Evolutionary conservation across 2,888 invertebrate genomes (phyloP).

Genomic region (Oasisia sp.): DNA sequence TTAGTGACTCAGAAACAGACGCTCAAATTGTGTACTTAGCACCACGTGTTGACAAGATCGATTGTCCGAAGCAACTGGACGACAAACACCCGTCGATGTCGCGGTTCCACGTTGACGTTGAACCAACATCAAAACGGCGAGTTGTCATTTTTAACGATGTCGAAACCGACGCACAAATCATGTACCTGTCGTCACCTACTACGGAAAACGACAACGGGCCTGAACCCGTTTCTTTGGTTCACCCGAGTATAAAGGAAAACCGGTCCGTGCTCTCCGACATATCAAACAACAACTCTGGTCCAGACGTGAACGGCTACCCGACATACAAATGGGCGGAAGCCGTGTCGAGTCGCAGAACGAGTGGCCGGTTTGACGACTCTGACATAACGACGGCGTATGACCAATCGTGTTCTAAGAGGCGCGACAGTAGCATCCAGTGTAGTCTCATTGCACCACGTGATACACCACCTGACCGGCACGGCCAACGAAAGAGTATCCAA

Average conservation of each 20-base stretch:
- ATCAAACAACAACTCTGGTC: background rate
- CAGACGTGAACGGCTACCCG: background rate
- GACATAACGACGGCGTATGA: background rate
- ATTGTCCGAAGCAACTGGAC: background rate
- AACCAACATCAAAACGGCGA: background rate
- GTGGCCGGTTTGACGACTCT: background rate
- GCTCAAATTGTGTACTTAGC: background rate
- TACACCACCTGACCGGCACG: background rate
- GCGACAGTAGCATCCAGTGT: background rate
- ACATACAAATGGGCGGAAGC: background rate
- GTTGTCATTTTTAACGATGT: background rate
- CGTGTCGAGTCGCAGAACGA: background rate
- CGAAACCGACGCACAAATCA: background rate
- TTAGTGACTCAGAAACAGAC: slow-evolving; percentile 3
- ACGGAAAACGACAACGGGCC: background rate
- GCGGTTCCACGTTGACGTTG: background rate
- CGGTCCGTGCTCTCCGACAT: background rate
- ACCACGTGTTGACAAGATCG: background rate
- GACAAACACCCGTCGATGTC: background rate
- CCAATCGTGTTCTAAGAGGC: too few species aligned
- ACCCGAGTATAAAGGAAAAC: background rate
- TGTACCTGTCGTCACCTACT: background rate
- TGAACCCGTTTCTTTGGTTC: background rate
- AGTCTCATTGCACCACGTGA: background rate
- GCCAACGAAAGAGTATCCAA: background rate